phyloP scores from a whole-genome alignment of 2,888 invertebrate genomes.

The Stenichneumon culpator region DNA sequence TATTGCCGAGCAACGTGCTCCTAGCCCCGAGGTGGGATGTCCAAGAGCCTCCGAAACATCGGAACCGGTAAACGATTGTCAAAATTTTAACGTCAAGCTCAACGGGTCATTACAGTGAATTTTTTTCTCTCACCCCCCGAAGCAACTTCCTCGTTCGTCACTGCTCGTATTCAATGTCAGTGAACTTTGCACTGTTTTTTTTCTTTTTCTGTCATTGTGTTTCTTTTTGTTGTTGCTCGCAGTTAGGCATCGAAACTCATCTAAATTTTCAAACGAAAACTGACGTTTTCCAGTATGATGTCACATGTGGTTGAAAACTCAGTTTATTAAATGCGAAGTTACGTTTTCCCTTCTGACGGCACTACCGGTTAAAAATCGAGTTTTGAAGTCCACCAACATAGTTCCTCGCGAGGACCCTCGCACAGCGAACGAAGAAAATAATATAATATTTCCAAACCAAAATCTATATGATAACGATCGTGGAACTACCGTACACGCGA shows the following conservation, averaged over 20 bases:
- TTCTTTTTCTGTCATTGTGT: background rate
- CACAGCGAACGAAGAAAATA: too few species aligned
- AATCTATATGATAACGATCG: background rate
- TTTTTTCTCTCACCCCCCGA: background rate
- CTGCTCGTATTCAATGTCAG: background rate
- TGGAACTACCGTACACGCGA: too few species aligned
- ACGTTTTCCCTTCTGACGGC: too few species aligned
- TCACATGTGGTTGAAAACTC: too few species aligned
- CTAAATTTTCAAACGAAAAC: too few species aligned
- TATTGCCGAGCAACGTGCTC: constrained; percentile 35
- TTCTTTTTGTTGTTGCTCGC: background rate
- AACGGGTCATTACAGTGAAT: background rate
- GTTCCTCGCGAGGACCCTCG: too few species aligned
- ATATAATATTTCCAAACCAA: too few species aligned
- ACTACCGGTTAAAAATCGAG: too few species aligned
- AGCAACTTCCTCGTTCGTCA: constrained; percentile 5
- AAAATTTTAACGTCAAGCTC: background rate
- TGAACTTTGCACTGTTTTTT: constrained; percentile 2
- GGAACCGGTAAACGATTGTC: constrained; percentile 21
- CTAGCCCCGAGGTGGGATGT: constrained; percentile 14
- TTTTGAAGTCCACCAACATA: too few species aligned
- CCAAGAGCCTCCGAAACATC: background rate
- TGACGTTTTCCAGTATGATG: too few species aligned
- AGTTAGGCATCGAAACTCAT: background rate
- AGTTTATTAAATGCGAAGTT: too few species aligned